A percentile compares a stretch with the other conserved stretches of the same genome.
Evolutionary conservation across 37 sponge, comb jelly and placozoan genomes (phyloP).

Genomic region (Tethya wilhelma): DNA sequence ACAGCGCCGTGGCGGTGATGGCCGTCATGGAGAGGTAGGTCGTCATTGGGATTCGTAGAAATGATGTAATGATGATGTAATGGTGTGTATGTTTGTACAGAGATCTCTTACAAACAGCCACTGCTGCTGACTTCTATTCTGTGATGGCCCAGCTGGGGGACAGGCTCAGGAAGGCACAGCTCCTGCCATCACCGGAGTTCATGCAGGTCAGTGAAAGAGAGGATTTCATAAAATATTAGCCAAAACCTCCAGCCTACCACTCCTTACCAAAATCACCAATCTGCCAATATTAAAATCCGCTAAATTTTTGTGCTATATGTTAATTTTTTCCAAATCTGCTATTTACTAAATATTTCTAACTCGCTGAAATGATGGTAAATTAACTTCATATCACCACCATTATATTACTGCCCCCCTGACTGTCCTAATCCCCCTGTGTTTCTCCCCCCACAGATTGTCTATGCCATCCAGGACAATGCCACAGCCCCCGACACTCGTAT

Average conservation of each 20-base stretch:
- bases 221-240: no score
- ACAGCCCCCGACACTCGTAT: constrained; percentile 6
- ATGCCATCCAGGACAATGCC: constrained; percentile 47
- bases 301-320: no score
- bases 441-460: constrained; percentile 48
- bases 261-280: no score
- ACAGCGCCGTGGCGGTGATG: constrained; percentile 81
- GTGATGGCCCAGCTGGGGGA: constrained; percentile 36
- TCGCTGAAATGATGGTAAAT: no score
- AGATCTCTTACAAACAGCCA: constrained; percentile 18
- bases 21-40: constrained; percentile 64
- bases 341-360: no score
- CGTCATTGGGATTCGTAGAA: no score
- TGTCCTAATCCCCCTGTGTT: neutral
- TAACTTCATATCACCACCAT: neutral
- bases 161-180: constrained; percentile 21
- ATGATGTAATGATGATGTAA: neutral
- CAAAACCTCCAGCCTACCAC: no score
- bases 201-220: constrained; percentile 31
- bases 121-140: constrained; percentile 53
- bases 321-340: no score
- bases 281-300: no score
- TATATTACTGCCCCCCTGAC: neutral
- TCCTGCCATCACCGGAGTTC: constrained; percentile 34
- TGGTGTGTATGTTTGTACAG: constrained; percentile 23